phyloP scores from a whole-genome alignment of 2,797 vertebrate genomes.

The Enoplosus armatus region DNA sequence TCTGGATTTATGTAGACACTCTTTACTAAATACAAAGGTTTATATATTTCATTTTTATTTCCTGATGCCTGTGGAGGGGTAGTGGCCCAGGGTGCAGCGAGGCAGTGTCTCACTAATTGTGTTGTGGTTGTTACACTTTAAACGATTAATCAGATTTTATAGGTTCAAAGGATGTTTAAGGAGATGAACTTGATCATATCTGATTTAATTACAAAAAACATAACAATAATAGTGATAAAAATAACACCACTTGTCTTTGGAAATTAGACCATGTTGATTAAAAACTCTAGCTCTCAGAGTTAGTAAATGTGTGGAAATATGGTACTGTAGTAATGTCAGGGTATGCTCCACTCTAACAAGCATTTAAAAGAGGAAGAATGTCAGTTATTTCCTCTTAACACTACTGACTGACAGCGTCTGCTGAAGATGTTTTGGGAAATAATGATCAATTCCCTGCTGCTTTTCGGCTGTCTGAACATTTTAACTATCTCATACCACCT shows the following conservation, averaged over 20 bases:
- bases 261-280: background rate
- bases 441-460: conserved; percentile 48
- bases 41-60: conserved; percentile 3
- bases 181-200: background rate
- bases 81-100: background rate
- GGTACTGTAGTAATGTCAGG: background rate
- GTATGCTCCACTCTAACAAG: conserved; percentile 6
- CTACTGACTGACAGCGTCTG: conserved; percentile 19
- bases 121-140: background rate
- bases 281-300: background rate
- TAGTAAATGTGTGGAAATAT: conserved; percentile 6
- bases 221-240: background rate
- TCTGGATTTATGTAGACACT: conserved; percentile 17
- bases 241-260: background rate
- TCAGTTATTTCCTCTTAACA: conserved; percentile 19
- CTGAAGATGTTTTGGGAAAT: conserved; percentile 33
- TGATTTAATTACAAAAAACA: background rate
- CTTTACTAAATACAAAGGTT: conserved; percentile 5
- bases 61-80: background rate
- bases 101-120: background rate
- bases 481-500: conserved; percentile 22
- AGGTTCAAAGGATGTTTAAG: background rate
- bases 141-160: background rate
- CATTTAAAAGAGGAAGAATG: conserved; percentile 9
- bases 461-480: conserved; percentile 34